Evolutionary conservation across 2,888 invertebrate species (phyloP), one percentile per base, ranked within the genome.

Genomic region (Seira ritae): DNA sequence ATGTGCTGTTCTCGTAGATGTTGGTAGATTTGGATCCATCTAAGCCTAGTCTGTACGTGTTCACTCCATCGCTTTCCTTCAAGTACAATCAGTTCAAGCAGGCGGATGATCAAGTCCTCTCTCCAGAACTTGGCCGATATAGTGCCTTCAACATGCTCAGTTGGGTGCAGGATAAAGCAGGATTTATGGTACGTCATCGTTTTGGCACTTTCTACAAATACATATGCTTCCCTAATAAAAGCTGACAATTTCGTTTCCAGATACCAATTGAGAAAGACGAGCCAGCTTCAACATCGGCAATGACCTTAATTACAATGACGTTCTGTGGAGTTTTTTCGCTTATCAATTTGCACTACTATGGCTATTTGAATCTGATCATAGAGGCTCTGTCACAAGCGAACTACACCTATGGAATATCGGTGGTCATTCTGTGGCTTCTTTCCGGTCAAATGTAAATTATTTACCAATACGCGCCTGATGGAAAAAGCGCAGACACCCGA

Each of bases 361-460:
- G 73, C 1, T 60, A 60, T 42, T 80, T 72, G 80, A 67, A 80
- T 23, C 10, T 15, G 0, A 23, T 80, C 6, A 15, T 72, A 8
- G 22, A 80, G 31, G 12, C 62, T 0, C 1, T 80, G 1, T n/a
- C n/a, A 10, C 20, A 68, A 0, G 19, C n/a, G 2, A 80, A 80
- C 50, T 68, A 60, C 46, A 0, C 73, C 2, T 80, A 80, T 24
- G n/a, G 20, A 3, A 67, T 80, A 15, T 37, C 73, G 37, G 80
- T 67, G 1, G 17, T 46, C 42, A 42, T 79, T 0, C 46, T 79
- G 1, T 79, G 72, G 71, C 66, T 79, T 22, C 12, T 72, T 0
- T 80, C 80, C 20, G 80, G 80, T 10, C 72, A 80, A 67, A 80
- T 80, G 80, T 80, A 60, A 73, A 73, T 72, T 19, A 12, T 62